Percentiles rank a stretch among this genome's conserved stretches.
Conservation (phyloP, 2,797 vertebrate genomes). For the Darevskia mixta region DNA sequence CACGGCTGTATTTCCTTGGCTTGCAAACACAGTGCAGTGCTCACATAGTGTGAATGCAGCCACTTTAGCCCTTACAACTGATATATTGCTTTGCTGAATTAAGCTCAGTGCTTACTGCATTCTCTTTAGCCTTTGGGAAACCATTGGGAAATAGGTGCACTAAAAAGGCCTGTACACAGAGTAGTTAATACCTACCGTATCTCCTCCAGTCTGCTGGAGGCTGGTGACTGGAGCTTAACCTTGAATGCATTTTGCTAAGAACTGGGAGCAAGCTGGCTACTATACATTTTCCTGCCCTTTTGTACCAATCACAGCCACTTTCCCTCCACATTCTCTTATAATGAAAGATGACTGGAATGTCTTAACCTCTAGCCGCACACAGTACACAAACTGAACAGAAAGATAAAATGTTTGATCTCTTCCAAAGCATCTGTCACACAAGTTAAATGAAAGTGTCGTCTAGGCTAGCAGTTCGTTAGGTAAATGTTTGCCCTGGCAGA, state of each 20-base stretch:
- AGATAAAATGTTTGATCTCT: neutral
- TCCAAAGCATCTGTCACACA: neutral
- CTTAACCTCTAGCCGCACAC: neutral
- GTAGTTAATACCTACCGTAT: neutral
- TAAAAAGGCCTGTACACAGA: neutral
- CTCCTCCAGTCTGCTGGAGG: neutral
- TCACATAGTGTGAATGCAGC: neutral
- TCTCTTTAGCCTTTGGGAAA: neutral
- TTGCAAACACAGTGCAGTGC: neutral
- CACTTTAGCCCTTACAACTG: neutral
- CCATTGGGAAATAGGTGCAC: neutral
- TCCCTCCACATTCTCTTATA: neutral
- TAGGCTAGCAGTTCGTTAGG: neutral
- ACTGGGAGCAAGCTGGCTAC: too few relatives aligned
- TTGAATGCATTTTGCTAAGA: rapidly evolving
- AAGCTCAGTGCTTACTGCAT: neutral
- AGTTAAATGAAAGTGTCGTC: conserved; percentile 11
- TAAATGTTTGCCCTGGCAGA: neutral
- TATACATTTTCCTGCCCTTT: neutral
- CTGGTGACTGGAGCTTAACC: neutral
- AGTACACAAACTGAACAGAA: rapidly evolving
- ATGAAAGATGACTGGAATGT: neutral
- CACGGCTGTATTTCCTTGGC: neutral
- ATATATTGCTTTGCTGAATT: too few relatives aligned
- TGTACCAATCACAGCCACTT: neutral